Evolutionary conservation across 2,113 vertebrate species (phyloP), one percentile per base, ranked within the genome.

Genomic region (Zosterops pallidus): DNA sequence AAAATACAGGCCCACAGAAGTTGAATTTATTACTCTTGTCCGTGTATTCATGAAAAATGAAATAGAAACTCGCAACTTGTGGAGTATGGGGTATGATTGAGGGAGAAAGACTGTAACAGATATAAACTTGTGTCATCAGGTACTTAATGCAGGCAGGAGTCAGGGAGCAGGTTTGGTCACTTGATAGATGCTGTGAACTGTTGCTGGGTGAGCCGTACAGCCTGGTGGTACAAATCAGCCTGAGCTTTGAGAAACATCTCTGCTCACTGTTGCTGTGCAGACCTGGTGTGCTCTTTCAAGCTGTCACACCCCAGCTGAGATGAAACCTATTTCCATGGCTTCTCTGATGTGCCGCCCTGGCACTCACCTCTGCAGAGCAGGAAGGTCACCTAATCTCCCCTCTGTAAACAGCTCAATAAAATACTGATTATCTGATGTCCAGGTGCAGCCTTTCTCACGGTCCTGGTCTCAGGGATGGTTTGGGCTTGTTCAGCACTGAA

Each of bases 401-500:
- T 64, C 53, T 25, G 24, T 74, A 78, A 89, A 78, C 77, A 75
- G 37, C 49, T 22, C 47, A 41, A n/a, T 60, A 72, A 86, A 90
- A 59, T 25, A 37, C 44, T 42, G 57, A 14, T 83, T 28, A 33
- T 72, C 42, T 35, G 9, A 1, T 49, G 26, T 37, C 62, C 52
- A 62, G 22, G 50, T 74, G 89, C 70, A 57, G 60, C 39, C 47
- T 86, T 90, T 93, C 86, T 77, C 76, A 83, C 1, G 0, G 59
- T 35, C 16, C 71, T 70, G 67, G 3, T 56, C 28, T 62, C 33
- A 20, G 15, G 52, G 42, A 8, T 5, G 3, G 11, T 62, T 29
- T 76, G n/a, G 17, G 50, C 11, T 29, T 1, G 0, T 33, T 18
- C 1, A 1, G 16, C 16, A 13, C 50, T 52, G 29, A 28, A 53